Evolutionary conservation across 1,140 invertebrate genomes (phyloP), one percentile per base, ranked within the genome.

Genomic region (Zaprionus davidi): DNA sequence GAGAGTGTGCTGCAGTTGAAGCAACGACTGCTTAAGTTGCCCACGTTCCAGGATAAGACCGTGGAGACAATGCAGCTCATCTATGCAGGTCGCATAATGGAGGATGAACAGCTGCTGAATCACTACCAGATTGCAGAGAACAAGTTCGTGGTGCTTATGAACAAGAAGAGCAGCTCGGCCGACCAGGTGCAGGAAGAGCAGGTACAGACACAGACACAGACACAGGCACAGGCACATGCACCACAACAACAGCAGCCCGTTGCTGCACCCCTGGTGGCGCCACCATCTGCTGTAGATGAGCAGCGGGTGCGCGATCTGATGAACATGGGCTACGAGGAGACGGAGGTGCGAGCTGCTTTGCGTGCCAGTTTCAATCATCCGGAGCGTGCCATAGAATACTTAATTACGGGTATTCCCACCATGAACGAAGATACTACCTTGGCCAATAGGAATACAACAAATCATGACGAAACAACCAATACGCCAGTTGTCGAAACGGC

Each of bases 301-400:
- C 55, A 78, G 41, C 59, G 72, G 5, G 79, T 92, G 5, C 60
- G 49, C 0, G 71, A 88, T 41, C 82, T 92, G 0, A 71, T 92
- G 67, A 46, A 31, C 5, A 90, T 92, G 90, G 90, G 90, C 13
- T 92, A 92, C 24, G 76, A 65, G 2, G 91, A 92, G 46, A 15
- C 56, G 31, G 76, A 83, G n/a, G 91, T 92, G 31, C 83, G 91
- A 11, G 72, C 71, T 6, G 90, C 91, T 1, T 51, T 92, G 5
- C 71, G 71, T 1, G 87, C 87, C 56, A 92, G 91, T 44, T 92
- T 79, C n/a, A 92, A 92, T 78, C 76, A 92, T 71, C 91, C 87
- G n/a, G 91, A 92, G 26, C 77, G 84, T 13, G 91, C 90, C 17
- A 91, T 92, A 7, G 91, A 92, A 57, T 91, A 92, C 64, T 51